These are phyloP conservation scores for Lypha dubia DNA, from an alignment of 2,888 invertebrate species.

Conservation along the genomic window DNA sequence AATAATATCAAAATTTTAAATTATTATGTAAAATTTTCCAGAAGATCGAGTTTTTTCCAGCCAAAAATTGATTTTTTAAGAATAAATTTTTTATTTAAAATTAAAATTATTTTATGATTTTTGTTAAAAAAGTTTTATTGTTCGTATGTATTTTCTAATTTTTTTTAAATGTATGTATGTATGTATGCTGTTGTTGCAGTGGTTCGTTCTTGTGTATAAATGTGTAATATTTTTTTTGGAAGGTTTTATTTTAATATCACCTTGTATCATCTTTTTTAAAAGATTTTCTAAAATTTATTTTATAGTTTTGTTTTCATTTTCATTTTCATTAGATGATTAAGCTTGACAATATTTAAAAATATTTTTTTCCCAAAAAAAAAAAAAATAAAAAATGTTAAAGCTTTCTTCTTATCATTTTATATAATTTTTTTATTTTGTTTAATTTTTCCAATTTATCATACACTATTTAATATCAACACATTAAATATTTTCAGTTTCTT, in stretches of 20 bases:
- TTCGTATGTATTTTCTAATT: constrained; percentile 29
- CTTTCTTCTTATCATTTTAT: constrained; percentile 60
- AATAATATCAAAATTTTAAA: no score
- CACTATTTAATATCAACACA: constrained; percentile 49
- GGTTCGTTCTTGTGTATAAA: constrained; percentile 41
- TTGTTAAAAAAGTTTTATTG: constrained; percentile 25
- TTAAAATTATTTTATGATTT: constrained; percentile 34
- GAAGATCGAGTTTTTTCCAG: constrained; percentile 17
- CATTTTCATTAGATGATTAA: constrained; percentile 57
- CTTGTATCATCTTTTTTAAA: constrained; percentile 61
- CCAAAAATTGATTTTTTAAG: constrained; percentile 52
- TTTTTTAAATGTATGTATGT: constrained; percentile 29
- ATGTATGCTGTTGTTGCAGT: constrained; percentile 22
- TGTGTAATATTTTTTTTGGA: constrained; percentile 59
- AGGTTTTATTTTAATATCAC: constrained; percentile 71
- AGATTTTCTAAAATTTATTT: constrained; percentile 57
- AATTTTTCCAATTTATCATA: constrained; percentile 51
- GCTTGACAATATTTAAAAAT: constrained; percentile 63
- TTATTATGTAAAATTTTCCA: constrained; percentile 6
- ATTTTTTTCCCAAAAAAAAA: no score
- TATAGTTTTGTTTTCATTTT: constrained; percentile 45
- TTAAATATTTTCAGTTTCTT: constrained; percentile 42
- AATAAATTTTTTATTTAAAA: constrained; percentile 33
- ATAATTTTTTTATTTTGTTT: background rate
- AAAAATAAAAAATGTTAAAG: constrained; percentile 70